Evolutionary conservation across 2,888 invertebrate genomes (phyloP), one percentile per base, ranked within the genome.

Genomic region (Sepiola atlantica): DNA sequence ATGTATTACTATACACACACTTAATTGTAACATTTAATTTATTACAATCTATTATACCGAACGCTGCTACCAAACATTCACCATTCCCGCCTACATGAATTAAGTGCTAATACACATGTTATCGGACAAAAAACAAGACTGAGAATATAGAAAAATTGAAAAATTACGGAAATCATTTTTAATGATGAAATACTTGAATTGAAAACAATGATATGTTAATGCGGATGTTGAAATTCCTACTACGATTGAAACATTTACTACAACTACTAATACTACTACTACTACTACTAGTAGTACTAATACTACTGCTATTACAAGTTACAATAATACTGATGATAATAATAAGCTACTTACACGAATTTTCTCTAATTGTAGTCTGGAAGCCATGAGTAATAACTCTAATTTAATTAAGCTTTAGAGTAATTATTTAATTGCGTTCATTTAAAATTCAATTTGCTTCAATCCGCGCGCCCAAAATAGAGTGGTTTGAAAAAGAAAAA

Each of bases 381-480:
- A 77, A 77, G n/a, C 77, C 77, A 77, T 77, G 77, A 77, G 77
- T 77, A 77, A 77, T 77, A 77, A 77, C 77, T n/a, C 77, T 77
- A 77, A 77, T 77, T 77, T n/a, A n/a, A 77, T 77, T 77, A 77
- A 77, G 77, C 77, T 77, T 77, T 77, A 77, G 77, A 28, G 77
- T 77, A 77, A 77, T 77, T 77, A 77, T 77, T 77, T n/a, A 77
- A 77, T 77, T 77, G 77, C 77, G n/a, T 77, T 77, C 77, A 77
- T 77, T 77, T 77, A 77, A 77, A 77, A 77, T 77, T 77, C 77
- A 77, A 77, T 77, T 77, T 77, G 77, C 77, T 77, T 77, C 77
- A 77, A 77, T 77, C n/a, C 28, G 28, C 18, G 77, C n/a, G 77
- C 77, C 77, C 10, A n/a, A 77, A 77, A 77, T 77, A 77, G n/a